A percentile compares a stretch with the other conserved stretches of the same genome.
Conservation (phyloP, 2,888 invertebrate species). For the Phytoseiulus persimilis region DNA sequence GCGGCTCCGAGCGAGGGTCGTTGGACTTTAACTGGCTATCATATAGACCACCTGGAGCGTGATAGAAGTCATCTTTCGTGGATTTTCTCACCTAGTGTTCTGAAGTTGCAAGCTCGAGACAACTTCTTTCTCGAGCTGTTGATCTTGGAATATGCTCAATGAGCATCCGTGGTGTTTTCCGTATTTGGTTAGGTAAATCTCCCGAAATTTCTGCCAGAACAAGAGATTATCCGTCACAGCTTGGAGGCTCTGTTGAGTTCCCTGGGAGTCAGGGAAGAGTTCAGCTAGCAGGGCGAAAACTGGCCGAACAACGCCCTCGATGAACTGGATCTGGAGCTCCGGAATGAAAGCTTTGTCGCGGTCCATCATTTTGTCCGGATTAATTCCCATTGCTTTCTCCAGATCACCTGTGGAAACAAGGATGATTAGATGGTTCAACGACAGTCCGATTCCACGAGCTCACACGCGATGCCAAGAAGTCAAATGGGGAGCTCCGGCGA, state of each 20-base stretch:
- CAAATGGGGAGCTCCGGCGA: too few relatives aligned
- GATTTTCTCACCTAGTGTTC: background rate
- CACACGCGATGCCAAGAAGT: too few relatives aligned
- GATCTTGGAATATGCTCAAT: slow-evolving; percentile 44
- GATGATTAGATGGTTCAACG: background rate
- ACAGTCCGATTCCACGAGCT: background rate
- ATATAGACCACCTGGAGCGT: slow-evolving; percentile 44
- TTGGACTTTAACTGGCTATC: background rate
- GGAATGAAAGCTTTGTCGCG: slow-evolving; percentile 71
- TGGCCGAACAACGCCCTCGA: slow-evolving; percentile 56
- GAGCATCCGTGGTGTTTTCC: slow-evolving; percentile 43
- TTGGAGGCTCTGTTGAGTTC: slow-evolving; percentile 49
- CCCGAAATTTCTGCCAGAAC: slow-evolving; percentile 57
- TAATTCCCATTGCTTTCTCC: slow-evolving; percentile 67
- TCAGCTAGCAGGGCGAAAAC: slow-evolving; percentile 56
- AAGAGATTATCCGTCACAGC: slow-evolving; percentile 57
- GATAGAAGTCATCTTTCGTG: slow-evolving; percentile 45
- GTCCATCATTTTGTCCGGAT: slow-evolving; percentile 69
- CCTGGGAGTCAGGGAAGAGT: slow-evolving; percentile 55
- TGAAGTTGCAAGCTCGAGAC: slow-evolving; percentile 44
- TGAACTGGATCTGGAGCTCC: slow-evolving; percentile 68
- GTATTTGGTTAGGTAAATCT: slow-evolving; percentile 45
- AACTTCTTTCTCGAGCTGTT: slow-evolving; percentile 45
- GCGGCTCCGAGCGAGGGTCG: background rate
- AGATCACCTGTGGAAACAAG: slow-evolving; percentile 56